Base-by-base conservation (phyloP, 2,797 vertebrate species). In the Manis javanica region DNA sequence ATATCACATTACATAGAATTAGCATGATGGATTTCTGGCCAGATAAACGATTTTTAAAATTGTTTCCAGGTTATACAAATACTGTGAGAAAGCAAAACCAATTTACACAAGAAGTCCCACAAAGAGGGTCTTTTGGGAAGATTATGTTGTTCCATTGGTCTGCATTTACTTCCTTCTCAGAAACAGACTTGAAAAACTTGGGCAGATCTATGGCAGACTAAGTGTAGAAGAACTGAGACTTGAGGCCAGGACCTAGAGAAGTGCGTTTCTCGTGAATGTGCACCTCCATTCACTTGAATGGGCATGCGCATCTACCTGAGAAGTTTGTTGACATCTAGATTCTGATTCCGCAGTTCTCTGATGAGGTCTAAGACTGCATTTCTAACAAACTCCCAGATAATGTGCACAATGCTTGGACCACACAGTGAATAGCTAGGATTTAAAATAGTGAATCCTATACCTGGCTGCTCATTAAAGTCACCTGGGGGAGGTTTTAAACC, bases 11-110 rank as follows among this genome's bases (percentile, higher is more conserved):
- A 71, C 57, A 85, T 7, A 90, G 57, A 92, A 94, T 96, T 95
- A 94, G 14, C 13, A 55, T 93, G 72, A 91, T 96, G 31, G 72
- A 85, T 87, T 96, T 96, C 71, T 97, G 71, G 49, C 31, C 87
- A n/a, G 18, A 79, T 21, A 66, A 23, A 82, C 13, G 21, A 53
- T 85, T 91, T 93, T 75, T 51, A 13, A 96, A 96, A 75, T 94
- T 92, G 19, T 84, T 97, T 95, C 86, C 64, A 83, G 46, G 14
- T 93, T 89, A 31, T 85, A 83, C 94, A 95, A 96, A 68, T 59
- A 75, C 55, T 57, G 7, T 94, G 31, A 59, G 53, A 86, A 95
- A 63, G 29, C 37, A 57, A 61, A 92, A n/a, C 21, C 82, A 24
- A 53, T 86, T 86, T 83, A 42, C 16, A 75, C 2, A 68, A 86